Percentiles rank a stretch among this genome's conserved stretches.
phyloP scores from a whole-genome alignment of 2,113 vertebrate genomes.

The Ahaetulla prasina region DNA sequence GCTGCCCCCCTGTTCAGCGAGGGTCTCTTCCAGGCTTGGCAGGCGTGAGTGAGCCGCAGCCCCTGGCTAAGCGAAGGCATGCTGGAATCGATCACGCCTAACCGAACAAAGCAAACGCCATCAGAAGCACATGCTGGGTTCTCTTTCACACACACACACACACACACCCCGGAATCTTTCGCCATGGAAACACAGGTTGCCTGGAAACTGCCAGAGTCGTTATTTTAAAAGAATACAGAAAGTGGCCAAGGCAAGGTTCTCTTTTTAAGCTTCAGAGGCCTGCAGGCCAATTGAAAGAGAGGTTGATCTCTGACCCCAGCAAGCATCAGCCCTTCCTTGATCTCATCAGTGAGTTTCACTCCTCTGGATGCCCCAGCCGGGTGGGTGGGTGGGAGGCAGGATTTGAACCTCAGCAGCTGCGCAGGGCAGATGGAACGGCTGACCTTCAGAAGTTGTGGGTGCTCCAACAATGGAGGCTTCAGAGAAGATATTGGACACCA shows the following conservation, averaged over 20 bases:
- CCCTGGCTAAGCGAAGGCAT: neutral
- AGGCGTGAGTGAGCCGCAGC: slow-evolving; percentile 33
- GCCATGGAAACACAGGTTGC: slow-evolving; percentile 78
- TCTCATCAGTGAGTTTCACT: too few species aligned
- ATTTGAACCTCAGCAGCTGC: neutral
- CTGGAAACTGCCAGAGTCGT: slow-evolving; percentile 71
- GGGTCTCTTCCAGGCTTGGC: slow-evolving; percentile 22
- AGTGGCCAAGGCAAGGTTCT: slow-evolving; percentile 68
- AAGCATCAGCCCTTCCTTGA: slow-evolving; percentile 44
- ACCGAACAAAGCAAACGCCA: slow-evolving; percentile 37
- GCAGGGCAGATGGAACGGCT: too few species aligned
- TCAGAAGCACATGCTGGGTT: slow-evolving; percentile 53
- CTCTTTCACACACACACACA: slow-evolving; percentile 64
- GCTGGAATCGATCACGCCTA: neutral
- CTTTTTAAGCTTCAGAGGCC: slow-evolving; percentile 54
- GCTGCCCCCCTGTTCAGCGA: too few species aligned
- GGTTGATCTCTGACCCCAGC: slow-evolving; percentile 9
- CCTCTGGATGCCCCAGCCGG: fast-evolving
- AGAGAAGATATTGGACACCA: too few species aligned
- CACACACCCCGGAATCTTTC: slow-evolving; percentile 58
- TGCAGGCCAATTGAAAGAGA: slow-evolving; percentile 50
- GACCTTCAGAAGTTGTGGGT: too few species aligned
- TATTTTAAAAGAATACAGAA: slow-evolving; percentile 41
- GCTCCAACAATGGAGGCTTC: too few species aligned
- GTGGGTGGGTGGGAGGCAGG: neutral